phyloP scores from a whole-genome alignment of 2,797 vertebrate genomes.

The Dicrostonyx torquatus region DNA sequence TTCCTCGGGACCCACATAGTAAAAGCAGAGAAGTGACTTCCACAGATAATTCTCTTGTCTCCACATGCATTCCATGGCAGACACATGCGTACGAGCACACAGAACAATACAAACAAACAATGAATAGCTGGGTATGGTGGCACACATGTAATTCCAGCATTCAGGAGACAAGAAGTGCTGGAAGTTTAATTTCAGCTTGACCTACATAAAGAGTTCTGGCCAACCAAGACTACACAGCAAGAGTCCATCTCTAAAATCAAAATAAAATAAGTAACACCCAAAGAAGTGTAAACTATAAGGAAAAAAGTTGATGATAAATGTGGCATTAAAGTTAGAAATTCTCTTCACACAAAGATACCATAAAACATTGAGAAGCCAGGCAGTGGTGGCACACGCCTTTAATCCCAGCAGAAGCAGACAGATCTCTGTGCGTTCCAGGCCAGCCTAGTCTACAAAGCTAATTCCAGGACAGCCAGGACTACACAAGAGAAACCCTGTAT shows the following conservation, averaged over 20 bases:
- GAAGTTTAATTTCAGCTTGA: neutral
- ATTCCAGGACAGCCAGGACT: neutral
- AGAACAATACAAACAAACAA: neutral
- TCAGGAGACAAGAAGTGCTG: neutral
- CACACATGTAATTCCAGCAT: neutral
- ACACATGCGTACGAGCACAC: no score
- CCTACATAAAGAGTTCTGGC: neutral
- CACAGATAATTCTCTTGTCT: neutral
- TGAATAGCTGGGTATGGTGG: neutral
- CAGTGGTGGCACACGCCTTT: neutral
- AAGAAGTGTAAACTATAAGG: neutral
- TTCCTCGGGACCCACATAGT: neutral
- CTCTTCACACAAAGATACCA: neutral
- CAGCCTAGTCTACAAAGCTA: neutral
- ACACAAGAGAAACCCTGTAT: neutral
- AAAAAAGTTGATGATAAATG: constrained; percentile 1
- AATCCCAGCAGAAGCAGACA: neutral
- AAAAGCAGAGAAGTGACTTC: neutral
- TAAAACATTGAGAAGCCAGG: neutral
- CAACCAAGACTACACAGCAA: neutral
- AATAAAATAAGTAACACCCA: neutral
- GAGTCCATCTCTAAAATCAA: neutral
- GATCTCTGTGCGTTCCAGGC: neutral
- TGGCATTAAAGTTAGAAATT: constrained; percentile 35
- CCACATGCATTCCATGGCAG: no score